Base-by-base conservation (phyloP, 2,113 vertebrate species). In the Polypterus senegalus region DNA sequence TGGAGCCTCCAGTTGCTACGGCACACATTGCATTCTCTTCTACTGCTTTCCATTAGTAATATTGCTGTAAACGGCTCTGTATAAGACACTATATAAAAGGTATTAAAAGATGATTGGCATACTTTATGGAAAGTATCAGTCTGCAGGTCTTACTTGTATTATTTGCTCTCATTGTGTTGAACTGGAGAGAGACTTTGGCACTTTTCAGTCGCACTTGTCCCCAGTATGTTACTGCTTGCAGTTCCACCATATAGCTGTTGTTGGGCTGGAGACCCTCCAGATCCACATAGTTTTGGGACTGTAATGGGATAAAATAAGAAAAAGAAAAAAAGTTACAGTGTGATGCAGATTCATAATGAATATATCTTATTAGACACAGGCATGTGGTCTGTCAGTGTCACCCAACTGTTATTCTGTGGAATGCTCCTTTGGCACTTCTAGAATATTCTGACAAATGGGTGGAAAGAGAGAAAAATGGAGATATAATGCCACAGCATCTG, bases 191-290 rank as follows among this genome's bases (percentile, higher is more conserved):
- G 44, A 85, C 90, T 73, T 93, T 97, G 62, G 83, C 60, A 63
- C 93, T 93, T 86, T 94, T 97, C 47, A 98, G 85, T 6, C 93
- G 89, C 9, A 83, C 85, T 81, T 94, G 92, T 57, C 92, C 91
- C 94, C 94, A 98, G 44, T 92, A 91, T 0, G 90, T 82, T 65
- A 98, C 71, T 11, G 91, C 92, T 76, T 97, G 93, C 52, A 98
- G 73, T 74, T 95, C 92, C 68, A 92, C 89, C 0, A 81, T 87
- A 76, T 93, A 94, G 61, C 84, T 89, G 73, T 73, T 79, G 81
- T 90, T 91, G 3, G 81, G 82, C 3, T 85, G 89, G 53, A 98
- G 91, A 1, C 80, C 79, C 48, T 95, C 92, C 76, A 98, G 78
- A 8, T 83, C 80, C 74, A 91, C 88, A 47, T 81, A 88, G 74